phyloP scores from a whole-genome alignment of 2,113 vertebrate species.

The Stegostoma tigrinum region DNA sequence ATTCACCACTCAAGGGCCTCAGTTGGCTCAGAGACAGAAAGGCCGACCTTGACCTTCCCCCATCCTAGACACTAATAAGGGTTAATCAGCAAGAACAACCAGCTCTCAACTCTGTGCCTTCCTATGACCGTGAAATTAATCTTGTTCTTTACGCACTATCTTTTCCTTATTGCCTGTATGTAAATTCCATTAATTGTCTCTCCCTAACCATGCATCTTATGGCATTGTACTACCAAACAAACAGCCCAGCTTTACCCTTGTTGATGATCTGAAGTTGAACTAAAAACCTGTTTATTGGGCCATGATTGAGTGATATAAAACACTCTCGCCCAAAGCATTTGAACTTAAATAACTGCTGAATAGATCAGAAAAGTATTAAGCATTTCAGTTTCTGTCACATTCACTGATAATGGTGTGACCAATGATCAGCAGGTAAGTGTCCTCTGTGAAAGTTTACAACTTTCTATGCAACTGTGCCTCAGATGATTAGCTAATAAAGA shows the following conservation, averaged over 20 bases:
- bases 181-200: no score
- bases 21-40: no score
- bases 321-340: neutral
- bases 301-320: neutral
- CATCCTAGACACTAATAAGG: no score
- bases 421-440: neutral
- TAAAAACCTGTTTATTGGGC: neutral
- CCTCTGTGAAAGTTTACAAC: neutral
- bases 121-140: no score
- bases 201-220: no score
- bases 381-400: neutral
- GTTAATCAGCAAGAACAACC: no score
- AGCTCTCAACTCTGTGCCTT: no score
- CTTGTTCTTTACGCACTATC: neutral
- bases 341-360: neutral
- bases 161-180: neutral
- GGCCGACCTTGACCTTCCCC: no score
- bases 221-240: neutral
- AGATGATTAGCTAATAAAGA: neutral
- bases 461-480: neutral
- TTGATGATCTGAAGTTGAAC: neutral
- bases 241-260: neutral
- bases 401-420: neutral
- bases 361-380: neutral
- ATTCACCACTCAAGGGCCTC: no score